phyloP scores from a whole-genome alignment of 1,140 invertebrate genomes.

The Microplitis mediator region DNA sequence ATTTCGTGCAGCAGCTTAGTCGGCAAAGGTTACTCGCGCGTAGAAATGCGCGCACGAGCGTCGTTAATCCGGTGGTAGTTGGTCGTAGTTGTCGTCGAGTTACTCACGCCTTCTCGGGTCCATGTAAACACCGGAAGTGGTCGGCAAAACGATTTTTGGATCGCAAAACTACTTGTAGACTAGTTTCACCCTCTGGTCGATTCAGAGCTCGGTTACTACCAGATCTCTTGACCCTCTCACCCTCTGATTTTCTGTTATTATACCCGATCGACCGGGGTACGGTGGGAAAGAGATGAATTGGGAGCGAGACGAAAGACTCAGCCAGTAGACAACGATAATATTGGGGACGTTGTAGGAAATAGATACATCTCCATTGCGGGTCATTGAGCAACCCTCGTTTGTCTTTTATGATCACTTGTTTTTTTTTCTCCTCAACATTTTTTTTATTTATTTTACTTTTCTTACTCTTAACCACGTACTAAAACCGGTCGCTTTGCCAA shows the following conservation, averaged over 20 bases:
- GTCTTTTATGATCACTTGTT: background rate
- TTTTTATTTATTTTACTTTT: background rate
- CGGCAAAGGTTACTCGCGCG: conserved; percentile 13
- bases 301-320: no score
- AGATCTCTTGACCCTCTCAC: conserved; percentile 13
- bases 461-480: background rate
- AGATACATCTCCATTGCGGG: conserved; percentile 24
- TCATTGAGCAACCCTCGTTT: conserved; percentile 28
- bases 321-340: background rate
- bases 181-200: background rate
- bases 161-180: conserved; percentile 34
- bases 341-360: background rate
- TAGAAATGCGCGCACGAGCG: conserved; percentile 39
- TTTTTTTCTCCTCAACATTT: background rate
- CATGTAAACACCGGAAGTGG: conserved; percentile 39
- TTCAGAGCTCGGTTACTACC: background rate
- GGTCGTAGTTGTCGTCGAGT: conserved; percentile 17
- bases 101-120: conserved; percentile 41
- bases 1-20: conserved; percentile 4
- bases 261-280: background rate
- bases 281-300: no score
- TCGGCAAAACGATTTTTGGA: conserved; percentile 35
- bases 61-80: conserved; percentile 38
- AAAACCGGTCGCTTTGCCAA: no score
- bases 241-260: no score